These are phyloP conservation scores for Parelbella ahira DNA, from an alignment of 2,888 invertebrate species.

Conservation along the genomic window DNA sequence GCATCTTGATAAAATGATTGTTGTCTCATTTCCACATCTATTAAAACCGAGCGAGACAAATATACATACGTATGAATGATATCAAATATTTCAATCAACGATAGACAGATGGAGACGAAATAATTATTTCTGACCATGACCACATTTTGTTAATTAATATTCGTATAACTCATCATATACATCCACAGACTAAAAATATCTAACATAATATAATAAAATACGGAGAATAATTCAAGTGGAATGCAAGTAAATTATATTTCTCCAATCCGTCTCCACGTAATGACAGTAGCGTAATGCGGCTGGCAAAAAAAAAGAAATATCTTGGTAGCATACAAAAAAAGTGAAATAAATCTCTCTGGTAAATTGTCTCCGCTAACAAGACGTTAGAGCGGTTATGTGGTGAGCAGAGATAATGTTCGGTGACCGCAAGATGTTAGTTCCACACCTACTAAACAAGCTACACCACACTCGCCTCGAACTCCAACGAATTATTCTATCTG, in stretches of 20 bases:
- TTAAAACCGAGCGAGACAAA: slow-evolving; percentile 6
- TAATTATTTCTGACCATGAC: no score
- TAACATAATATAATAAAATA: no score
- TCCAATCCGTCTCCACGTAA: slow-evolving; percentile 14
- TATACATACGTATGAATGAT: no score
- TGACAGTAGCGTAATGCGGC: slow-evolving; percentile 28
- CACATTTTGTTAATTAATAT: no score
- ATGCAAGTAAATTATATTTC: slow-evolving; percentile 18
- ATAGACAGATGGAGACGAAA: no score
- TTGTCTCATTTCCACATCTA: slow-evolving; percentile 14
- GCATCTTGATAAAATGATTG: slow-evolving; percentile 11
- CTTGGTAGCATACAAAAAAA: slow-evolving; percentile 28
- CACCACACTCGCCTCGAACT: slow-evolving; percentile 31
- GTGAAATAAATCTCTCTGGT: slow-evolving; percentile 41
- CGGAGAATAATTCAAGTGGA: slow-evolving; percentile 3
- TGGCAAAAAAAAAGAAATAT: slow-evolving; percentile 17
- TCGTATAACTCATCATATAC: no score
- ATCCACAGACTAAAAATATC: no score
- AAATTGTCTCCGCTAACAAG: slow-evolving; percentile 67
- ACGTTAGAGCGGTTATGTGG: slow-evolving; percentile 43
- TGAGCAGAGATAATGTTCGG: slow-evolving; percentile 45
- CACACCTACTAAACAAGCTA: slow-evolving; percentile 45
- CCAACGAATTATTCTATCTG: slow-evolving; percentile 17
- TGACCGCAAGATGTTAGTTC: slow-evolving; percentile 57
- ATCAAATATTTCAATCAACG: no score